These are phyloP conservation scores for Encarsia formosa DNA, from an alignment of 2,888 invertebrate species.

Conservation along the genomic window DNA sequence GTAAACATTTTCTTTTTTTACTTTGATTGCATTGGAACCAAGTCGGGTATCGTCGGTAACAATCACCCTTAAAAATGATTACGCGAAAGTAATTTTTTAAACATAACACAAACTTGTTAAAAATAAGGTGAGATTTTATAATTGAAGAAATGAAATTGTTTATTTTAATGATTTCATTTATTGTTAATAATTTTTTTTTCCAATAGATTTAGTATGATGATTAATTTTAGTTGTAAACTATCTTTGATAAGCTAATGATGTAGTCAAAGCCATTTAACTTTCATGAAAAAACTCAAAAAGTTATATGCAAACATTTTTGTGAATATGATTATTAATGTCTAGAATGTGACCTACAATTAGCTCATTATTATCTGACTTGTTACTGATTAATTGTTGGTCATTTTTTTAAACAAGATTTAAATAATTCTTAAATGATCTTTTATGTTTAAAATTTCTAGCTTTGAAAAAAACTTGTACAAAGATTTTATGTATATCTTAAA, in stretches of 20 bases:
- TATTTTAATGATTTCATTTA: conserved; percentile 6
- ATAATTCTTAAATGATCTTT: too few species aligned
- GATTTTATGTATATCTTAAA: too few species aligned
- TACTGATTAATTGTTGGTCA: too few species aligned
- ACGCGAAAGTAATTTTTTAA: conserved; percentile 21
- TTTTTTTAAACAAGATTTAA: too few species aligned
- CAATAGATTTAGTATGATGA: too few species aligned
- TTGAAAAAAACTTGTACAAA: too few species aligned
- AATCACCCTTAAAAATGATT: conserved; percentile 8
- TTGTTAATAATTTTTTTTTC: conserved; percentile 1
- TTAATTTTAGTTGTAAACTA: not conserved
- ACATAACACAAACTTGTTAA: conserved; percentile 1
- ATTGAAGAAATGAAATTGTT: conserved; percentile 6
- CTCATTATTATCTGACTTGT: too few species aligned
- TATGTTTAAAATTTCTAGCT: too few species aligned
- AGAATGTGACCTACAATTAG: conserved; percentile 5
- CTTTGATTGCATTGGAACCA: conserved; percentile 6
- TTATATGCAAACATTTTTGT: not conserved
- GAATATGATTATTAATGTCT: not conserved
- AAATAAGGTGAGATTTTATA: conserved; percentile 14
- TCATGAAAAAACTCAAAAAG: not conserved
- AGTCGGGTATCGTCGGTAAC: conserved; percentile 5
- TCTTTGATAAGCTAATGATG: conserved; percentile 11
- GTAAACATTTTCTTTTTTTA: conserved; percentile 1
- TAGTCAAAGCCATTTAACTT: conserved; percentile 1